Evolutionary conservation across 35 echinoderm and acorn worm species (phyloP).

Genomic region (Chiridota heheva): DNA sequence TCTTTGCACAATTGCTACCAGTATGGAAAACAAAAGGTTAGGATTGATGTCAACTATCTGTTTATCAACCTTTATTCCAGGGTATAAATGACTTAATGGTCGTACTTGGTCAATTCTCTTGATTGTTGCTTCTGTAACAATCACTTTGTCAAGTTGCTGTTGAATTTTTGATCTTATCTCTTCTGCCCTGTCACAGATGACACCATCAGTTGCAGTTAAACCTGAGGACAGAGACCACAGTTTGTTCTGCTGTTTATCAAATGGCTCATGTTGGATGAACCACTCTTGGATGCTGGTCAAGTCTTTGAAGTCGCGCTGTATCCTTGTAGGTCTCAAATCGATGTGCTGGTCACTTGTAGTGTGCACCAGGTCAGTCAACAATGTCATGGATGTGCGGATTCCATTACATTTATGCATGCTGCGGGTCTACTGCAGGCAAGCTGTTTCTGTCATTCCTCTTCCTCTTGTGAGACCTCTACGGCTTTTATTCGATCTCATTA

Average conservation of each 20-base stretch:
- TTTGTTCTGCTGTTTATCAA: not conserved
- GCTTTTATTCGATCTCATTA: conserved; percentile 17
- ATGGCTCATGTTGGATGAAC: conserved; percentile 5
- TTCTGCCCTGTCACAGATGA: conserved; percentile 34
- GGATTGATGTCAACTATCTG: no score
- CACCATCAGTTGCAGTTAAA: conserved; percentile 27
- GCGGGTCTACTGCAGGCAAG: not conserved
- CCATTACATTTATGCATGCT: conserved; percentile 17
- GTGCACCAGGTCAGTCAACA: not conserved
- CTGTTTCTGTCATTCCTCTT: conserved; percentile 18
- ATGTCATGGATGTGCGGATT: conserved; percentile 17
- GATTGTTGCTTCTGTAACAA: not conserved
- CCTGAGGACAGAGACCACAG: conserved; percentile 11
- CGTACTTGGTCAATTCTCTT: not conserved
- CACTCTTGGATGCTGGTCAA: conserved; percentile 2
- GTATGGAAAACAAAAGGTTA: no score
- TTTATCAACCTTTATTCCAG: no score
- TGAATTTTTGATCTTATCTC: conserved; percentile 24
- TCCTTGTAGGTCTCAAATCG: not conserved
- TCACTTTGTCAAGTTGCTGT: conserved; percentile 5
- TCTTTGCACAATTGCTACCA: no score
- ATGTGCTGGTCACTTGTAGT: conserved; percentile 21
- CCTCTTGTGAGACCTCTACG: conserved; percentile 18
- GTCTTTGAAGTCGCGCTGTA: conserved; percentile 11
- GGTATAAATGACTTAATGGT: not conserved